These are phyloP conservation scores for Hyaena hyaena DNA, from an alignment of 2,113 vertebrate genomes.

Conservation along the genomic window DNA sequence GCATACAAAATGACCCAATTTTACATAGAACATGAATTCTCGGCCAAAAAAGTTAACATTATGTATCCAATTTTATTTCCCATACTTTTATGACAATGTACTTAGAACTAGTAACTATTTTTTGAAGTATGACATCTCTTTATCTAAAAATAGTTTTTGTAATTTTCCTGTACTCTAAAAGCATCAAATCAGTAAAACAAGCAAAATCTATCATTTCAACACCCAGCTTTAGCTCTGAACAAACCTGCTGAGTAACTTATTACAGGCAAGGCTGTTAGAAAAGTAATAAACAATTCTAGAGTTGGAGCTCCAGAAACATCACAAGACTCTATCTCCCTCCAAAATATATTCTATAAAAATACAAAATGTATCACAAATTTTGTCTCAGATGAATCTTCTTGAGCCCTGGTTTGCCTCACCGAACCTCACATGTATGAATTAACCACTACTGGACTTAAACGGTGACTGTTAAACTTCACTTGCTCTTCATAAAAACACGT, in stretches of 20 bases:
- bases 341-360: not conserved
- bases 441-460: not conserved
- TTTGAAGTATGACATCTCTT: not conserved
- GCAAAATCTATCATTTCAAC: not conserved
- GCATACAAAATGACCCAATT: not conserved
- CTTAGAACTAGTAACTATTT: not conserved
- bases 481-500: not conserved
- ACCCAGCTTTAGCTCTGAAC: constrained; percentile 14
- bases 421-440: not conserved
- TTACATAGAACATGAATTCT: constrained; percentile 31
- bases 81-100: not conserved
- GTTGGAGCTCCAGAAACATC: not conserved
- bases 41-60: not conserved
- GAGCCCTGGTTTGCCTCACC: not conserved
- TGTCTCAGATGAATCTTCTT: not conserved
- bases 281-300: not conserved
- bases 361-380: not conserved
- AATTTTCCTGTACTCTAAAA: constrained; percentile 15
- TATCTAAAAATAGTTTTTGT: not conserved
- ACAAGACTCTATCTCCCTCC: not conserved
- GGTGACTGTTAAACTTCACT: not conserved
- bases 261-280: not conserved
- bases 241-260: not conserved
- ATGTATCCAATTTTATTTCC: not conserved
- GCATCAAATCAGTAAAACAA: not conserved